Evolutionary conservation across 2,888 invertebrate species (phyloP), one percentile per base, ranked within the genome.

Genomic region (Argynnis bischoffii): DNA sequence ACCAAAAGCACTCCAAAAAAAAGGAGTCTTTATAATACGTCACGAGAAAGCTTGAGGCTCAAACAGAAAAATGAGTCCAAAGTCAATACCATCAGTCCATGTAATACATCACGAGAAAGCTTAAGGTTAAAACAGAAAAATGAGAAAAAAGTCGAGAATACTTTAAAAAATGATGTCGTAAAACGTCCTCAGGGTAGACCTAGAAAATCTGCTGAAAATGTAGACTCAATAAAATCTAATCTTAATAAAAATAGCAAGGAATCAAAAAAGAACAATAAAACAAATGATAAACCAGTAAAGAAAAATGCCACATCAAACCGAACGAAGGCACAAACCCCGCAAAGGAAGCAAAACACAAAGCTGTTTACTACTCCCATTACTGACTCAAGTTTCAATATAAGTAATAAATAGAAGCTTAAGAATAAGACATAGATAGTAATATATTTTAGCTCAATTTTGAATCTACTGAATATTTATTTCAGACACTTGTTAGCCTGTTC

Each of bases 341-440:
- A 65, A 60, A 56, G 64, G 51, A 61, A 16, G 54, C 50, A 61
- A 61, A 46, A 21, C 13, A 56, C 31, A n/a, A 65, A 51, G 6
- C 51, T 48, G 26, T 55, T 61, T 50, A 41, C 51, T 13, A 63
- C 60, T 41, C 50, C 66, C n/a, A 26, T 50, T 55, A 55, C 41
- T 26, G 18, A 64, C n/a, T 68, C 72, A 46, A 66, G 56, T 55
- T 57, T 61, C 16, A 69, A 67, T 55, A 56, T 60, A 8, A 68
- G 57, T 13, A 72, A 70, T 8, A 67, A 72, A 70, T 8, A 67
- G 66, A 60, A 72, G 70, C 63, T 68, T 74, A 54, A 69, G 75
- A 46, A 50, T 66, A 48, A 41, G 64, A 16, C 18, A 54, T n/a
- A 72, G 56, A 15, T 41, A 41, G 35, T 41, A 11, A 41, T 41